phyloP scores from a whole-genome alignment of 2,113 vertebrate genomes.

The Glaucidium brasilianum region DNA sequence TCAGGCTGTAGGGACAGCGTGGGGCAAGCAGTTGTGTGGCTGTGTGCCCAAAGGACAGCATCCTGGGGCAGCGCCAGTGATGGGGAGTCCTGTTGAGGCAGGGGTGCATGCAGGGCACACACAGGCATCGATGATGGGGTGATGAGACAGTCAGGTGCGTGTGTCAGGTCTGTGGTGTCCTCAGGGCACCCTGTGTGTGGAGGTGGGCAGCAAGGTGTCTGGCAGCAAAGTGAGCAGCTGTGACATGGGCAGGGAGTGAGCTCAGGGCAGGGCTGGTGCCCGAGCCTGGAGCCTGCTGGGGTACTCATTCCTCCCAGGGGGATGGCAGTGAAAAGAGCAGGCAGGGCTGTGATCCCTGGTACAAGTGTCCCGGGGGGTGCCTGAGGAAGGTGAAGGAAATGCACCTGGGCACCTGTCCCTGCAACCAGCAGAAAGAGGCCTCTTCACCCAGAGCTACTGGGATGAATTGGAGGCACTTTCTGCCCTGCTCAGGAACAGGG shows the following conservation, averaged over 20 bases:
- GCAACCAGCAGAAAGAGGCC: neutral
- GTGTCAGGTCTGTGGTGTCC: accelerated
- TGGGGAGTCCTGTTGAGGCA: neutral
- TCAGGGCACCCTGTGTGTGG: neutral
- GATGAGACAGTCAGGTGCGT: neutral
- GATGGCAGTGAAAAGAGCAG: neutral
- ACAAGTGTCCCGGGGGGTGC: neutral
- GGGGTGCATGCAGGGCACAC: neutral
- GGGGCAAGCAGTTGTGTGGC: neutral
- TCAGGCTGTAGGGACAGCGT: neutral
- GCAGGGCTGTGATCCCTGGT: neutral
- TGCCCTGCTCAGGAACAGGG: neutral
- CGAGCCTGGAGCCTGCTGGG: neutral
- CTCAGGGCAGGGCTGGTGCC: neutral
- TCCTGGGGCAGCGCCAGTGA: neutral
- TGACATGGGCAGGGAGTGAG: neutral
- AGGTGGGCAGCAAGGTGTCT: neutral
- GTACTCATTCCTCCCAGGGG: neutral
- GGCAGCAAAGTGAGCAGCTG: neutral
- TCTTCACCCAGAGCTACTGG: neutral
- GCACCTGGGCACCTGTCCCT: neutral
- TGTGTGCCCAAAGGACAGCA: neutral
- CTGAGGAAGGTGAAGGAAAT: accelerated
- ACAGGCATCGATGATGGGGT: accelerated
- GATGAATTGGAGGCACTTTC: neutral